Conservation (phyloP, 2,113 vertebrate species). For the Silurus glanis region DNA sequence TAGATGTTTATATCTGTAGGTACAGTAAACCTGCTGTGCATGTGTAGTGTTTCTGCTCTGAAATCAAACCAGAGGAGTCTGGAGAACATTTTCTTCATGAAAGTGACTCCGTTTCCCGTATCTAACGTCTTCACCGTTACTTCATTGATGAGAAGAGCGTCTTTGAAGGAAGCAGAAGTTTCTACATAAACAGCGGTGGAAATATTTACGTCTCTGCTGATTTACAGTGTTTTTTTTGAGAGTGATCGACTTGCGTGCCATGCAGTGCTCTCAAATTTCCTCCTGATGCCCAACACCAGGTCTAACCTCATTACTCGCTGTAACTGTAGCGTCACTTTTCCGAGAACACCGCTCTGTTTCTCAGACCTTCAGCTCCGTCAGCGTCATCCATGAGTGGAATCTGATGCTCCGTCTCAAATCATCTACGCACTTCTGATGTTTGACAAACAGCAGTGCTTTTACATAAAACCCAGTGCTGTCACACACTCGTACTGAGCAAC, state of each 20-base stretch:
- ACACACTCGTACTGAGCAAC: background rate
- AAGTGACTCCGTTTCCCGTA: background rate
- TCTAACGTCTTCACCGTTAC: background rate
- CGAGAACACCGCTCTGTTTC: constrained; percentile 11
- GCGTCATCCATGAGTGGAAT: constrained; percentile 12
- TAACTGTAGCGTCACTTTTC: constrained; percentile 14
- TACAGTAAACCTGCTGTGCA: background rate
- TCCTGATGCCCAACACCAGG: constrained; percentile 9
- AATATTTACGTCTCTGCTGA: background rate
- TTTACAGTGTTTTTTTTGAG: background rate
- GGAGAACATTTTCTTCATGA: background rate
- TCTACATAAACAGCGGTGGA: background rate
- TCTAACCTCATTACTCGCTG: constrained; percentile 19
- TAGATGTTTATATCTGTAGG: background rate
- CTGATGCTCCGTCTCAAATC: constrained; percentile 14
- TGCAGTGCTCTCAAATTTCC: constrained; percentile 13
- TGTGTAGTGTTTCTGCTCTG: background rate
- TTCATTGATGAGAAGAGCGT: background rate
- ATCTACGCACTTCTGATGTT: background rate
- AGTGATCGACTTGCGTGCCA: background rate
- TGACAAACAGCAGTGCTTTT: constrained; percentile 10
- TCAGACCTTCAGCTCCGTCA: background rate
- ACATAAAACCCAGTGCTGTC: background rate
- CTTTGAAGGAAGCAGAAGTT: background rate
- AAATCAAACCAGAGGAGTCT: background rate